phyloP scores from a whole-genome alignment of 2,888 invertebrate genomes.

The Lissonota sp. region DNA sequence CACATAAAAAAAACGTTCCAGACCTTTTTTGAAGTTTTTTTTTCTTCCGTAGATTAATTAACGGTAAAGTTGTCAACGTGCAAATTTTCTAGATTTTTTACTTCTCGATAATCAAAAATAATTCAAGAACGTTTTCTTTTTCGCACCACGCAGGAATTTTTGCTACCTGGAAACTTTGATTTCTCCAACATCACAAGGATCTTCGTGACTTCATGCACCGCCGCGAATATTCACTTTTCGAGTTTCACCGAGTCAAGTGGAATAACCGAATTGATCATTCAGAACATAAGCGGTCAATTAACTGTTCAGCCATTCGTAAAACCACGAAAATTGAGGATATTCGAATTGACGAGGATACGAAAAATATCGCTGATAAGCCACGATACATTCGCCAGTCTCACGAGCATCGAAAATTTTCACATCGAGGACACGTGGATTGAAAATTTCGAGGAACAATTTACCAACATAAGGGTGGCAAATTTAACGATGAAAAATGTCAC shows the following conservation, averaged over 20 bases:
- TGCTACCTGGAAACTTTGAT: conserved; percentile 69
- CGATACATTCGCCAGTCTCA: conserved; percentile 68
- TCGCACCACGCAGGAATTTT: conserved; percentile 69
- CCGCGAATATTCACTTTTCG: conserved; percentile 70
- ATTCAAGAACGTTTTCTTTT: background rate
- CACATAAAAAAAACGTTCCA: no score
- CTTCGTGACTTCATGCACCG: conserved; percentile 69
- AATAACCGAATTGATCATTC: conserved; percentile 70
- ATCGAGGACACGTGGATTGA: conserved; percentile 72
- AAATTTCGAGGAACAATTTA: conserved; percentile 73
- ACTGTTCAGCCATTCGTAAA: conserved; percentile 67
- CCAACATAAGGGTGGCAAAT: conserved; percentile 60
- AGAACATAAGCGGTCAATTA: conserved; percentile 72
- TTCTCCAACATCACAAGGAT: conserved; percentile 71
- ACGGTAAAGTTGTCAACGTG: no score
- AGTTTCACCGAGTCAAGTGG: conserved; percentile 66
- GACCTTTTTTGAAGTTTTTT: no score
- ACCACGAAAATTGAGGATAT: conserved; percentile 59
- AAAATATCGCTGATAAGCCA: conserved; percentile 69
- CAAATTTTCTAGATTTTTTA: background rate
- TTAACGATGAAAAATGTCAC: conserved; percentile 73
- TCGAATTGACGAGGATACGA: conserved; percentile 70
- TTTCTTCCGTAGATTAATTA: no score
- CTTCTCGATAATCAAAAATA: background rate
- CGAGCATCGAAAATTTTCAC: conserved; percentile 67